Conservation (phyloP, 2,888 invertebrate species). For the Syrphus vitripennis region DNA sequence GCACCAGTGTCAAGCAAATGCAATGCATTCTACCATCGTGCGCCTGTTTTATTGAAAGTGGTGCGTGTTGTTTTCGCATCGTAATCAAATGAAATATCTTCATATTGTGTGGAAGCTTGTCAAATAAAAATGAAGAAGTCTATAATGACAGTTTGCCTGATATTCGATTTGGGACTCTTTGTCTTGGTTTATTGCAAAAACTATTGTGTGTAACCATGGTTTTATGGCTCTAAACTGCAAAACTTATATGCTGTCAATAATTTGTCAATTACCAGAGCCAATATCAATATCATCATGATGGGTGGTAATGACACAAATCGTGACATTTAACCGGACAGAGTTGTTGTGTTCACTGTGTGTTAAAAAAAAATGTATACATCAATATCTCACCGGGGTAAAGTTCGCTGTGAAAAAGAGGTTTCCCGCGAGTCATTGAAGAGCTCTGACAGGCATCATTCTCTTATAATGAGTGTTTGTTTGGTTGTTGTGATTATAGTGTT, state of each 20-base stretch:
- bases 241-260: constrained; percentile 40
- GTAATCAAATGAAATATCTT: constrained; percentile 39
- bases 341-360: neutral
- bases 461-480: constrained; percentile 9
- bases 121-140: constrained; percentile 29
- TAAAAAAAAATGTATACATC: neutral
- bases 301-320: constrained; percentile 69
- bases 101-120: constrained; percentile 33
- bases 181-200: constrained; percentile 15
- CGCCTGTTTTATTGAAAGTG: constrained; percentile 29
- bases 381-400: constrained; percentile 10
- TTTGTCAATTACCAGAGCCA: constrained; percentile 67
- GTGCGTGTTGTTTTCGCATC: constrained; percentile 41
- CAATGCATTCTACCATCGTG: constrained; percentile 12
- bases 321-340: constrained; percentile 54
- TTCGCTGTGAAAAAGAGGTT: constrained; percentile 12
- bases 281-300: constrained; percentile 62
- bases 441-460: constrained; percentile 14
- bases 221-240: neutral
- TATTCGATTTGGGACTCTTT: constrained; percentile 26
- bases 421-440: constrained; percentile 2
- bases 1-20: constrained; percentile 46
- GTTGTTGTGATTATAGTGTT: neutral
- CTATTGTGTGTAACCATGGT: neutral
- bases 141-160: constrained; percentile 13